Percentiles rank a stretch among this genome's conserved stretches.
These are phyloP conservation scores for Drosophila carrolli DNA, from an alignment of 1,140 invertebrate species.

Conservation along the genomic window DNA sequence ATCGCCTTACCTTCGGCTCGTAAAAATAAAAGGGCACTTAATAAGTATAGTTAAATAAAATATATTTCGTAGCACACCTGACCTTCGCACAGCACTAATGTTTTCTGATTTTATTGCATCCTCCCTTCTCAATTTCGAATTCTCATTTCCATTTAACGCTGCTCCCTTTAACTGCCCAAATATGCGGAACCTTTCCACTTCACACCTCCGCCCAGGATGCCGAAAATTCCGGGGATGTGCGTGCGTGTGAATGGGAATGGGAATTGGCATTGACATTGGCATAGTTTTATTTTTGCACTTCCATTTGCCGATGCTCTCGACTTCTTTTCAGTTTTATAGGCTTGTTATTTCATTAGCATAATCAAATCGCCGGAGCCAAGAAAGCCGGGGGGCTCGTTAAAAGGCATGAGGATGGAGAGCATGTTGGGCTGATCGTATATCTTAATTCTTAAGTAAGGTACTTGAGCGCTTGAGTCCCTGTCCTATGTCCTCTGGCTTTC, in stretches of 20 bases:
- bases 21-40: too few species aligned
- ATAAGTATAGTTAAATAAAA: too few species aligned
- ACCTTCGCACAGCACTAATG: background rate
- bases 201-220: background rate
- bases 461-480: slow-evolving; percentile 9
- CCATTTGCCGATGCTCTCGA: slow-evolving; percentile 22
- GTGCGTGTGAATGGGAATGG: slow-evolving; percentile 51
- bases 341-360: slow-evolving; percentile 83
- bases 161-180: slow-evolving; percentile 21
- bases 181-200: slow-evolving; percentile 29
- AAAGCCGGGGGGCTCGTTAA: background rate
- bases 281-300: slow-evolving; percentile 62
- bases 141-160: slow-evolving; percentile 12
- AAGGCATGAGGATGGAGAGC: background rate
- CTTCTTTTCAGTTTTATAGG: slow-evolving; percentile 63
- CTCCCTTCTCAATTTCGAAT: background rate
- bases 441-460: slow-evolving; percentile 67
- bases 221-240: slow-evolving; percentile 19
- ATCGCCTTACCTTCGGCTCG: too few species aligned
- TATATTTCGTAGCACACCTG: background rate
- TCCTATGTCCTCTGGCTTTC: background rate
- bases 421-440: slow-evolving; percentile 45
- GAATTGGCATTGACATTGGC: slow-evolving; percentile 47
- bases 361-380: slow-evolving; percentile 60
- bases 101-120: slow-evolving; percentile 1